Evolutionary conservation across 2,797 vertebrate species (phyloP).

Genomic region (Halcyon smyrnensis): DNA sequence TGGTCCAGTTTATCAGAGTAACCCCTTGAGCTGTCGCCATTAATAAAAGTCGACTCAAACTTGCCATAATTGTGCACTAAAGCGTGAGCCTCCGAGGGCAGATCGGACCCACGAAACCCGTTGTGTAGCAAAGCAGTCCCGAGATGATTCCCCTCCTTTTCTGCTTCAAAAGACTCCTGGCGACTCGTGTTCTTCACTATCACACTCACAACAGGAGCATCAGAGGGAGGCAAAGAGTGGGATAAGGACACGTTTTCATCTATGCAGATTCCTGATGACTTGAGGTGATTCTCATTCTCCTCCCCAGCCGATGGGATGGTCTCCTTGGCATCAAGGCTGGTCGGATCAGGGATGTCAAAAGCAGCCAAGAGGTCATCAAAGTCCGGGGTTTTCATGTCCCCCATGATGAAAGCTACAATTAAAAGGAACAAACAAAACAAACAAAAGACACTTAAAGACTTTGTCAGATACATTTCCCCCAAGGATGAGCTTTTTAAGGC

Average conservation of each 20-base stretch:
- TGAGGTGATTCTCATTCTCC: conserved; percentile 88
- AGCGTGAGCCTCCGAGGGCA: conserved; percentile 77
- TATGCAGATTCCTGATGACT: conserved; percentile 86
- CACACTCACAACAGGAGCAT: conserved; percentile 91
- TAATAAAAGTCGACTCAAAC: conserved; percentile 86
- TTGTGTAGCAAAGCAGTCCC: conserved; percentile 86
- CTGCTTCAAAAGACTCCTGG: conserved; percentile 89
- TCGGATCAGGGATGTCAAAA: conserved; percentile 98
- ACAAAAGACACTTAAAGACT: neutral
- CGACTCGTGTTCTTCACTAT: conserved; percentile 96
- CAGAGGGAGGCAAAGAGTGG: conserved; percentile 80
- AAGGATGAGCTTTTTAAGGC: neutral
- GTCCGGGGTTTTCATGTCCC: conserved; percentile 99
- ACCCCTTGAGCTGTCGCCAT: conserved; percentile 85
- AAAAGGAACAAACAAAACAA: neutral
- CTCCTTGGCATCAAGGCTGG: conserved; percentile 95
- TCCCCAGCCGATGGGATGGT: conserved; percentile 88
- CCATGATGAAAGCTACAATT: conserved; percentile 87
- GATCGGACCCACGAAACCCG: conserved; percentile 85
- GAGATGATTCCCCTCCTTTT: conserved; percentile 83
- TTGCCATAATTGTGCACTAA: conserved; percentile 82
- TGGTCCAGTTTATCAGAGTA: conserved; percentile 82
- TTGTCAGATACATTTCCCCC: neutral
- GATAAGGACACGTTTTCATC: conserved; percentile 83
- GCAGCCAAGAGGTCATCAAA: conserved; percentile 98